These are phyloP conservation scores for Brachypalpus laphriformis DNA, from an alignment of 2,888 invertebrate genomes.

Conservation along the genomic window DNA sequence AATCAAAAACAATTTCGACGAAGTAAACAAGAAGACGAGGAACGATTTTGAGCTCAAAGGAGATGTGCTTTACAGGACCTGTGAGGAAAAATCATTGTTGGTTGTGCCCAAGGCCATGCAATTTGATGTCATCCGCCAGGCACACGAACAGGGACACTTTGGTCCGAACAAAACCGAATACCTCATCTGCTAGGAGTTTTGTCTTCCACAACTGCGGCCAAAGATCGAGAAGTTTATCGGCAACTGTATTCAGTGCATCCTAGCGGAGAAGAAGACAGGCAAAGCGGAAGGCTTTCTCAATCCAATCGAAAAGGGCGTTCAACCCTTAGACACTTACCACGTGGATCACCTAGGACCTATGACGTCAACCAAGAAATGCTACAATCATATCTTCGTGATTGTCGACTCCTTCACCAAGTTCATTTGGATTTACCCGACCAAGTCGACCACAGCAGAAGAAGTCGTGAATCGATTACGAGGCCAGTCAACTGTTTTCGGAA, in stretches of 20 bases:
- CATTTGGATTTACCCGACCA: constrained; percentile 78
- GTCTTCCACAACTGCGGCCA: constrained; percentile 53
- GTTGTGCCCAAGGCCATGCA: constrained; percentile 76
- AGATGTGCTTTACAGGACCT: constrained; percentile 24
- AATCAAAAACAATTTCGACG: neutral
- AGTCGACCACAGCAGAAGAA: constrained; percentile 75
- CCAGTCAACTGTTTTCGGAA: constrained; percentile 35
- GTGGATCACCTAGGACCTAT: constrained; percentile 79
- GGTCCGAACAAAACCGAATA: constrained; percentile 49
- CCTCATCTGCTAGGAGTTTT: constrained; percentile 75
- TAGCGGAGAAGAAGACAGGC: constrained; percentile 75
- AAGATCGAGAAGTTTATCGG: constrained; percentile 16
- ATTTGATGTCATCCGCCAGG: too few relatives aligned
- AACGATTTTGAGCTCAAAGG: neutral
- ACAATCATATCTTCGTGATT: constrained; percentile 78
- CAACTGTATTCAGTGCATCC: constrained; percentile 12
- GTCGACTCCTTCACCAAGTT: constrained; percentile 79
- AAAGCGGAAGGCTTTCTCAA: constrained; percentile 78
- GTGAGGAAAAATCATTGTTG: constrained; percentile 50
- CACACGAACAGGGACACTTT: too few relatives aligned
- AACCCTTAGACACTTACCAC: constrained; percentile 77
- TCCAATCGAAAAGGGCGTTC: constrained; percentile 76
- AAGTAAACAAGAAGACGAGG: too few relatives aligned
- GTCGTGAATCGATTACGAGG: constrained; percentile 75
- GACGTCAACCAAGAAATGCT: constrained; percentile 75